Evolutionary conservation across 2,888 invertebrate genomes (phyloP).

Genomic region (Petrolisthes manimaculis): DNA sequence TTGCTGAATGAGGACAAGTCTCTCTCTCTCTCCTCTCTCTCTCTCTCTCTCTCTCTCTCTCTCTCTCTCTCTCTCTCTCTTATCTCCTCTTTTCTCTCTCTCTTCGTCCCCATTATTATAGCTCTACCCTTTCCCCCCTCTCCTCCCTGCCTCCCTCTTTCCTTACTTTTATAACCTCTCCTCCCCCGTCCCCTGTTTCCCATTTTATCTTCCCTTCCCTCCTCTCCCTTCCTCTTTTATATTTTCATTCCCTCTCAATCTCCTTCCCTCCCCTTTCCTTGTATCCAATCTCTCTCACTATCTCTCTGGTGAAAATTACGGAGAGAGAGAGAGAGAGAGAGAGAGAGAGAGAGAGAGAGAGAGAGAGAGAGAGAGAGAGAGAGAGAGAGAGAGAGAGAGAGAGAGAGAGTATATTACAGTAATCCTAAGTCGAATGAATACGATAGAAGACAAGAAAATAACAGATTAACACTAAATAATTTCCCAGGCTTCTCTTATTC

Average conservation of each 20-base stretch:
- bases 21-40: not conserved
- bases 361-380: constrained; percentile 17
- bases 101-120: not conserved
- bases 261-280: not conserved
- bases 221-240: not conserved
- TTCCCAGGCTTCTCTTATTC: too few species aligned
- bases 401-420: not conserved
- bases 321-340: not conserved
- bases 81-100: not conserved
- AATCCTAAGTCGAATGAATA: not conserved
- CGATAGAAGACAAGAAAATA: not conserved
- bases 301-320: not conserved
- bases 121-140: not conserved
- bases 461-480: not conserved
- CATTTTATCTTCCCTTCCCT: not conserved
- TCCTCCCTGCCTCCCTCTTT: not conserved
- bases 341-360: not conserved
- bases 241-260: constrained; percentile 11
- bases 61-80: not conserved
- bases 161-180: constrained; percentile 1
- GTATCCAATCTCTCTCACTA: not conserved
- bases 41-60: not conserved
- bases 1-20: not conserved
- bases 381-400: constrained; percentile 26
- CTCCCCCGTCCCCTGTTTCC: not conserved